Percentiles rank a stretch among this genome's conserved stretches.
Evolutionary conservation across 64 coral and sea anemone genomes (phyloP).

Genomic region (Acropora tenuis): DNA sequence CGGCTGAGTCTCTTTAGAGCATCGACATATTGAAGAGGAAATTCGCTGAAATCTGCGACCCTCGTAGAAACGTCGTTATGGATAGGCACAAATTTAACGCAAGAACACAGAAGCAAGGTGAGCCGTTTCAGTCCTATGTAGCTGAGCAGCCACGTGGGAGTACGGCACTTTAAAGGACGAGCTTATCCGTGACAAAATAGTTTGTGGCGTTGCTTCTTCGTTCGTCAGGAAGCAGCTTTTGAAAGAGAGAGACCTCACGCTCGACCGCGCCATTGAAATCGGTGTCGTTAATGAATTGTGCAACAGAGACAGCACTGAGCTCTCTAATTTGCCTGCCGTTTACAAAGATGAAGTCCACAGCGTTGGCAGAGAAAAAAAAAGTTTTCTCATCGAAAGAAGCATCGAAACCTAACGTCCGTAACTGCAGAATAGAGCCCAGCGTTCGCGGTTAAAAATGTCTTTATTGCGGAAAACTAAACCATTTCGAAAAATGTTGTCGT

Average conservation of each 20-base stretch:
- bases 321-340: not conserved
- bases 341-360: not conserved
- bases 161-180: no score
- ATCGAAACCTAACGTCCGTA: not conserved
- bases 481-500: not conserved
- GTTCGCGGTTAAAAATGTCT: not conserved
- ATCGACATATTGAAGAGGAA: no score
- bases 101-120: constrained; percentile 17
- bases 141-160: not conserved
- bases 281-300: not conserved
- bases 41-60: no score
- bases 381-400: not conserved
- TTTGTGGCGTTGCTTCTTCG: not conserved
- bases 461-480: not conserved
- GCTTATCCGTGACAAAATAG: not conserved
- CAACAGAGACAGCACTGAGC: not conserved
- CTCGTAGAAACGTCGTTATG: no score
- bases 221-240: not conserved
- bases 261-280: not conserved
- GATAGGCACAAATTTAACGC: not conserved
- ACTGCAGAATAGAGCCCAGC: not conserved
- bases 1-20: no score
- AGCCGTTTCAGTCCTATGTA: constrained; percentile 1
- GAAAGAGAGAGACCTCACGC: not conserved
- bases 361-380: not conserved